Base-by-base conservation (phyloP, 1,140 invertebrate species). In the Drosophila cardini region DNA sequence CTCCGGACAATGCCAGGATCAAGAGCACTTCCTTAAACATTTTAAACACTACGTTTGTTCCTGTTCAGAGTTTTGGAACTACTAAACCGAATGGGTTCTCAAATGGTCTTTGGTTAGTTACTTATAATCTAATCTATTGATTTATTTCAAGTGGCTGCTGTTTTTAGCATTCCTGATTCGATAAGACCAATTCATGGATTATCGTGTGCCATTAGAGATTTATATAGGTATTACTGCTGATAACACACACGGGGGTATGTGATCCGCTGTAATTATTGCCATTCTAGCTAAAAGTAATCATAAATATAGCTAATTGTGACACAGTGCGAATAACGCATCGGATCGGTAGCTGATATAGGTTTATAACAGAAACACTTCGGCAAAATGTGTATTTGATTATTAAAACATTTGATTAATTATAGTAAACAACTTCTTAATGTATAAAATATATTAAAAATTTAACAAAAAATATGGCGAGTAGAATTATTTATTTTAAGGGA, bases 61-160 rank as follows among this genome's bases (percentile, higher is more conserved):
- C 11, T n/a, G 9, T 40, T 11, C 9, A 43, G 64, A 52, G 36
- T 50, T 10, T 21, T 16, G 38, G 26, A 16, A 26, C 18, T 53
- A 84, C 77, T 85, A 18, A 56, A 40, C 10, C 26, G 10, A 13
- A n/a, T 21, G 16, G 36, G 0, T 18, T 48, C 16, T n/a, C 21
- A 10, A 11, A 9, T 4, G 48, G 10, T 11, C 15, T 32, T 57
- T n/a, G 38, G n/a, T 48, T 36, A 9, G 7, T 18, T 4, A 1
- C 10, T 8, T n/a, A 1, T 2, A 55, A 86, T 86, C 78, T 85
- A 75, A 85, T 85, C 81, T 77, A 11, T 43, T 10, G 80, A 79
- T 79, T 58, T 26, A 50, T 11, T 26, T 50, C 48, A 13, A 55
- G 52, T 55, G 52, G 34, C 9, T 18, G 34, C 34, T 55, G 1